Base-by-base conservation (phyloP, 2,113 vertebrate species). In the Bujurquina vittata region DNA sequence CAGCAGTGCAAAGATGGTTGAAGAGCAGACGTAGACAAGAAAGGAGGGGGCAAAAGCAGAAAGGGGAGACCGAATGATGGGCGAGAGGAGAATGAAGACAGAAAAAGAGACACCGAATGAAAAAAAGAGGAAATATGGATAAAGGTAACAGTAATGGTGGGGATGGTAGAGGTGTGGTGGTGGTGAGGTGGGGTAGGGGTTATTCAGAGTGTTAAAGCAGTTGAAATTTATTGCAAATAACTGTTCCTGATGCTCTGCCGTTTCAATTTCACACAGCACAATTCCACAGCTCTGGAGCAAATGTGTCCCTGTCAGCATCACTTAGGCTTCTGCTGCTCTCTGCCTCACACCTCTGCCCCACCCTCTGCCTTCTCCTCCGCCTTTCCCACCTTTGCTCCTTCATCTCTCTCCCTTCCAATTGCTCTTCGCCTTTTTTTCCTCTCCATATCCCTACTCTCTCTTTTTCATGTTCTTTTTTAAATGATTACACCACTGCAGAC, bases 211-310 rank as follows among this genome's bases (percentile, higher is more conserved):
- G 85, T 87, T 89, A 83, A 82, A 90, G 85, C 88, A 72, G 83
- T 90, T 93, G 90, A 94, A 94, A 95, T 94, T 84, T 94, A 95
- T 94, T 94, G 92, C 93, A 94, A 94, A 95, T 95, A 95, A 95
- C 93, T 87, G 91, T 89, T 94, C 87, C 93, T 93, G 94, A 95
- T 95, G 91, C 92, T 84, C 86, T 62, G 85, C 95, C 91, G 92
- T 93, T 95, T 95, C 95, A 94, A 95, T 95, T 95, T 95, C 94
- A 94, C 95, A 95, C 93, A 94, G 94, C 92, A 93, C 94, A 94
- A 93, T 93, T 93, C 94, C 94, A 93, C 93, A 94, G 88, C 91
- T 92, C 92, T 88, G 87, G 84, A 94, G 94, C 90, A 92, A 96
- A 95, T 94, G 93, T 94, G 93, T 95, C 93, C 92, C 91, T 92